A percentile compares a stretch with the other conserved stretches of the same genome.
Conservation (phyloP, 2,797 vertebrate species). For the Hafferia zeledoni region DNA sequence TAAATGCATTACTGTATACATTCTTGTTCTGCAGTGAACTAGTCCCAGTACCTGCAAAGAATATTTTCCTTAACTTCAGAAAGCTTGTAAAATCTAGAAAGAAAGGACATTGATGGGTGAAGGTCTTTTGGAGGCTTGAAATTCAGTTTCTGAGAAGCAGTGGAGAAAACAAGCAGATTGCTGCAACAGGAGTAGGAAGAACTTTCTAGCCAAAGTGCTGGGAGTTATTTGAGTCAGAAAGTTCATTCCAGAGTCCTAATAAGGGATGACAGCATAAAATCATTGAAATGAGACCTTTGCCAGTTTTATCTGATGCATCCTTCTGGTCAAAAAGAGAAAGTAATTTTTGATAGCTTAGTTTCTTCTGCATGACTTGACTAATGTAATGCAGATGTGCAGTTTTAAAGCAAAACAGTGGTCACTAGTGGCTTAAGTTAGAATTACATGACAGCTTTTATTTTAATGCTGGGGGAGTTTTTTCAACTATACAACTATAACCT, state of each 20-base stretch:
- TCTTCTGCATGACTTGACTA: not conserved
- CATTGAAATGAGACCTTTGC: not conserved
- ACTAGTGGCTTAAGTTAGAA: not conserved
- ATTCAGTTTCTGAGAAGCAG: constrained; percentile 43
- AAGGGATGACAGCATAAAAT: constrained; percentile 14
- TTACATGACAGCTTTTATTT: not conserved
- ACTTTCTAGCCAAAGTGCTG: not conserved
- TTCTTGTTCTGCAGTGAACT: constrained; percentile 41
- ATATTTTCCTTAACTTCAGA: constrained; percentile 57
- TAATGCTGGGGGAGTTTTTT: not conserved
- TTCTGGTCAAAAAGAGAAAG: not conserved
- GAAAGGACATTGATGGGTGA: constrained; percentile 57
- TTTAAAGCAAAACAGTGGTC: not conserved
- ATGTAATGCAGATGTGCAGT: not conserved
- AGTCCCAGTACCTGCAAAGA: constrained; percentile 36
- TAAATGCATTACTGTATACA: not conserved
- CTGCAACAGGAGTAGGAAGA: not conserved
- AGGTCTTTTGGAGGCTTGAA: constrained; percentile 53
- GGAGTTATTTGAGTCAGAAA: constrained; percentile 7
- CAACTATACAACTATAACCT: not conserved
- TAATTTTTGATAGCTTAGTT: not conserved
- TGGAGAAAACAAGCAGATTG: constrained; percentile 25
- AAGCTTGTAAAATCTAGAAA: constrained; percentile 49
- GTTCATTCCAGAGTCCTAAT: not conserved
- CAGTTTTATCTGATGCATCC: not conserved